Conservation (phyloP, 2,888 invertebrate genomes). For the Epiperipatus broadwayi region DNA sequence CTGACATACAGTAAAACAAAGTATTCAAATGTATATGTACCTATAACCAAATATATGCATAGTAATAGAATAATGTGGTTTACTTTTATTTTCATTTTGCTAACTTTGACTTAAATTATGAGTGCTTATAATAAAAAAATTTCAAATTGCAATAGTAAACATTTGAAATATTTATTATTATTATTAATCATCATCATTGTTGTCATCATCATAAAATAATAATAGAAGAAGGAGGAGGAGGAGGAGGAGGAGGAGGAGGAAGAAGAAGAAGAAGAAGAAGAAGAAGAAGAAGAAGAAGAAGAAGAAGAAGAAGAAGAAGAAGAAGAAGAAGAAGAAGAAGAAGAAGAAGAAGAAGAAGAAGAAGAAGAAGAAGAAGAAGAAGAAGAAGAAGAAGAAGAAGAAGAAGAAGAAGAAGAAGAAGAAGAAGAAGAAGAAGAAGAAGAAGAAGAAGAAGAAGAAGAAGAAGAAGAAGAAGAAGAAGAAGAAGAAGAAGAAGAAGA, state of each 20-base stretch:
- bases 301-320: conserved; percentile 4
- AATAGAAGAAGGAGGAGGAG: conserved; percentile 6
- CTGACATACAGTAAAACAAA: no score
- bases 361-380: conserved; percentile 13
- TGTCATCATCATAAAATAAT: no score
- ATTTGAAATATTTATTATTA: no score
- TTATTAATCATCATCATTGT: no score
- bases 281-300: conserved; percentile 10
- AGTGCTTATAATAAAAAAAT: no score
- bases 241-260: not conserved
- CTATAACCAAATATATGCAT: no score
- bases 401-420: conserved; percentile 11
- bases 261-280: not conserved
- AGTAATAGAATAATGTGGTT: no score
- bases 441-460: not conserved
- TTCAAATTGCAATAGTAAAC: no score
- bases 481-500: no score
- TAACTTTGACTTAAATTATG: no score
- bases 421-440: conserved; percentile 1
- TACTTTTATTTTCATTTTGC: no score
- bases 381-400: conserved; percentile 13
- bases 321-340: conserved; percentile 6
- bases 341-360: conserved; percentile 1
- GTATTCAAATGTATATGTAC: no score
- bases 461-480: conserved; percentile 7